These are phyloP conservation scores for Semicossyphus pulcher DNA, from an alignment of 2,113 vertebrate genomes.

Conservation along the genomic window DNA sequence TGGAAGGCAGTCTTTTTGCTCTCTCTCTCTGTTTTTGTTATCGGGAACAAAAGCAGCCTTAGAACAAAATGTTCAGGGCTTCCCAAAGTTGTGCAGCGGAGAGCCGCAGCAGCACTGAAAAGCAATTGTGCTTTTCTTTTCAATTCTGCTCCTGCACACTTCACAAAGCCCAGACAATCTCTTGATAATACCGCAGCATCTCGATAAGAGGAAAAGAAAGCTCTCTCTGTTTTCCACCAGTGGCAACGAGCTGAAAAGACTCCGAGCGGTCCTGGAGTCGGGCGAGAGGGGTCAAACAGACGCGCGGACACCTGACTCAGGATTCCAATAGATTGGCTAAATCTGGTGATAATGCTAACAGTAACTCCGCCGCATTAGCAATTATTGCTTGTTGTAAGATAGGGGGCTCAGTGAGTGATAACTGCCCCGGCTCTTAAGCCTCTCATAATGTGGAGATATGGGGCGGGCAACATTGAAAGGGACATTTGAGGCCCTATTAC, in stretches of 20 bases:
- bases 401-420: constrained; percentile 63
- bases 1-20: constrained; percentile 46
- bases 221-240: constrained; percentile 36
- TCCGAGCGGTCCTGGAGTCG: constrained; percentile 15
- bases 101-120: constrained; percentile 46
- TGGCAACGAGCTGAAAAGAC: constrained; percentile 10
- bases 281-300: constrained; percentile 43
- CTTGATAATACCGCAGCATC: constrained; percentile 62
- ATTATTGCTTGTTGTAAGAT: constrained; percentile 66
- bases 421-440: constrained; percentile 67
- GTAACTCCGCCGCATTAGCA: constrained; percentile 50
- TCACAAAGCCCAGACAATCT: constrained; percentile 69
- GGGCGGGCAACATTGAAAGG: constrained; percentile 66
- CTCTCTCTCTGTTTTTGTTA: constrained; percentile 48
- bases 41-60: constrained; percentile 60
- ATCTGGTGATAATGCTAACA: constrained; percentile 55
- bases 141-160: constrained; percentile 57
- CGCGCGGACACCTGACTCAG: constrained; percentile 29
- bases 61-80: constrained; percentile 66
- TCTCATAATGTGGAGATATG: constrained; percentile 63
- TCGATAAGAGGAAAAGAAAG: constrained; percentile 56
- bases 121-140: constrained; percentile 65
- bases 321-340: constrained; percentile 38
- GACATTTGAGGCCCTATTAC: constrained; percentile 74
- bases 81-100: constrained; percentile 61